Evolutionary conservation across 2,113 vertebrate genomes (phyloP).

Genomic region (Paratilapia polleni): DNA sequence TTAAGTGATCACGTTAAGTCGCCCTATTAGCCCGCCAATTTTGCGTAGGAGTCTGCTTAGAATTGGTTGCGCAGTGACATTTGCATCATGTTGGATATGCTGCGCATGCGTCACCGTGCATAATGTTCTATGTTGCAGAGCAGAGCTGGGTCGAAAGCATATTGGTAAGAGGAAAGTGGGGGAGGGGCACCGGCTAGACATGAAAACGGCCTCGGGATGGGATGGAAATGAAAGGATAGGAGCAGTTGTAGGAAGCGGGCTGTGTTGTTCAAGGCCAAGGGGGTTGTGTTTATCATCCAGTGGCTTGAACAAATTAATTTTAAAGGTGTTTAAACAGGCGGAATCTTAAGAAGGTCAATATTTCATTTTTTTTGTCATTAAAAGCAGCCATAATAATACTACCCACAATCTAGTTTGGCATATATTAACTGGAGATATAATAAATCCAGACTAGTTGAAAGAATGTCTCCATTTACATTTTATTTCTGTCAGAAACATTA

Average conservation of each 20-base stretch:
- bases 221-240: constrained; percentile 64
- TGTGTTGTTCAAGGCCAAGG: not conserved
- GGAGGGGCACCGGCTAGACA: constrained; percentile 77
- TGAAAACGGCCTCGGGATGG: constrained; percentile 50
- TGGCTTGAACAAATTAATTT: not conserved
- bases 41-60: constrained; percentile 18
- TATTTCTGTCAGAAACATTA: not conserved
- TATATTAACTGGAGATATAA: not conserved
- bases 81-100: constrained; percentile 63
- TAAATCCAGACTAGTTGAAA: not conserved
- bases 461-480: not conserved
- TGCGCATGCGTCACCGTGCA: constrained; percentile 77
- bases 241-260: constrained; percentile 12
- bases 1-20: not conserved
- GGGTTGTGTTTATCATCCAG: not conserved
- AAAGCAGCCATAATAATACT: not conserved
- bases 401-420: not conserved
- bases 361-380: not conserved
- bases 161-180: constrained; percentile 32
- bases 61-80: constrained; percentile 82
- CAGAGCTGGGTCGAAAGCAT: constrained; percentile 53
- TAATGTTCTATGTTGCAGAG: constrained; percentile 74
- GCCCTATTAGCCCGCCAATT: not conserved
- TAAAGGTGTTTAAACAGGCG: not conserved
- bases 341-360: not conserved